Percentiles rank a stretch among this genome's conserved stretches.
Evolutionary conservation across 2,888 invertebrate species (phyloP).

Genomic region (Melieria omissa): DNA sequence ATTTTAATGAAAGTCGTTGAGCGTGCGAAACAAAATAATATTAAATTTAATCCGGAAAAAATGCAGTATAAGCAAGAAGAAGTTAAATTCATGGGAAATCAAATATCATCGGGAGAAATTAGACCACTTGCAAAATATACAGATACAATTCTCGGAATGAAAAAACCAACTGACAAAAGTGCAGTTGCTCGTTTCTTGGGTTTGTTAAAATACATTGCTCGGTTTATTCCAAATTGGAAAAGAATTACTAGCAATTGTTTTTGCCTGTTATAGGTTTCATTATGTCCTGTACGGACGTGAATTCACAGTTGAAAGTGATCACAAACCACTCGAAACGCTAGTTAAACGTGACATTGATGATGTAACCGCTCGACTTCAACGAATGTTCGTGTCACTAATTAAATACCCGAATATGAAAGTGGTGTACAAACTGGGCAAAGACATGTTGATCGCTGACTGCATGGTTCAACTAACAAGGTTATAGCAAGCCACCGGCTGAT

Average conservation of each 20-base stretch:
- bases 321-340: slow-evolving; percentile 55
- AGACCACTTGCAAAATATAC: slow-evolving; percentile 21
- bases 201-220: slow-evolving; percentile 30
- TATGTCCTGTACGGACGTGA: slow-evolving; percentile 41
- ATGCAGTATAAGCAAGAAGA: slow-evolving; percentile 32
- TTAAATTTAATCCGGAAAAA: background rate
- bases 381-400: slow-evolving; percentile 49
- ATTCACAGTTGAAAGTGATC: slow-evolving; percentile 42
- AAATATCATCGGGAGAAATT: slow-evolving; percentile 22
- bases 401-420: slow-evolving; percentile 43
- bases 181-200: slow-evolving; percentile 23
- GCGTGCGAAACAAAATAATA: too few species aligned
- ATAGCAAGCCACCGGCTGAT: too few species aligned
- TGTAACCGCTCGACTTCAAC: slow-evolving; percentile 50
- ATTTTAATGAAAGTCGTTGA: slow-evolving; percentile 1
- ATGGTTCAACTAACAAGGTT: too few species aligned
- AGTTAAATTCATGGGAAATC: slow-evolving; percentile 39
- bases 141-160: slow-evolving; percentile 27
- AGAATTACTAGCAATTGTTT: slow-evolving; percentile 50
- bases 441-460: slow-evolving; percentile 52
- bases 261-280: slow-evolving; percentile 57
- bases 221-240: slow-evolving; percentile 42
- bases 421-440: slow-evolving; percentile 49
- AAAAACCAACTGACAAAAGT: slow-evolving; percentile 14
- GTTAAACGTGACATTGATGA: slow-evolving; percentile 52